A percentile compares a stretch with the other conserved stretches of the same genome.
phyloP scores from a whole-genome alignment of 1,140 invertebrate genomes.

The Hydropsyche tenuis region DNA sequence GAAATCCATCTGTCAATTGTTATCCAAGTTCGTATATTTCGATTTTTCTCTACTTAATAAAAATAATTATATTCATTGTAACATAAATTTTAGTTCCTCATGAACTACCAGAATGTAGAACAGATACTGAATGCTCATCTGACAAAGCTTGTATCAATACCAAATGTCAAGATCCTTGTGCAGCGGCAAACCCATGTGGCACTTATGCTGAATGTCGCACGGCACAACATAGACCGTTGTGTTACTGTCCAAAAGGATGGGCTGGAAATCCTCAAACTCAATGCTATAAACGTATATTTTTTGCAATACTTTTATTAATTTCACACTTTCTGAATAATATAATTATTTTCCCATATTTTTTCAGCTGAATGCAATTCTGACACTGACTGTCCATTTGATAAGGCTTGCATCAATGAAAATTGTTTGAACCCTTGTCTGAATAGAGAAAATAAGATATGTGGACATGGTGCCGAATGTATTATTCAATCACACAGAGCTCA shows the following conservation, averaged over 20 bases:
- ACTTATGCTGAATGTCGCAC: slow-evolving; percentile 78
- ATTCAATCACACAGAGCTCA: slow-evolving; percentile 76
- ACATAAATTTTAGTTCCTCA: slow-evolving; percentile 55
- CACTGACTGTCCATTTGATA: slow-evolving; percentile 85
- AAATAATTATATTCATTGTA: background rate
- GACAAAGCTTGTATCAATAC: slow-evolving; percentile 80
- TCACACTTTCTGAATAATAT: background rate
- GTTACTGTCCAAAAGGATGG: slow-evolving; percentile 81
- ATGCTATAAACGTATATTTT: slow-evolving; percentile 89
- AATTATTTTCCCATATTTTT: slow-evolving; percentile 40
- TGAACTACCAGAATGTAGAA: slow-evolving; percentile 69
- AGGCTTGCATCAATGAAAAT: slow-evolving; percentile 78
- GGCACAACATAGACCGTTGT: slow-evolving; percentile 75
- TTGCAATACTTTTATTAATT: slow-evolving; percentile 48
- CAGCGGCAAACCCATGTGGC: slow-evolving; percentile 78
- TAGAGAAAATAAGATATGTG: slow-evolving; percentile 70
- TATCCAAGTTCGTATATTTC: slow-evolving; percentile 65
- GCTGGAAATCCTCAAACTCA: slow-evolving; percentile 85
- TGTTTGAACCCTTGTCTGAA: slow-evolving; percentile 80
- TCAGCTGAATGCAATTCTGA: slow-evolving; percentile 83
- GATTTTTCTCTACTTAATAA: slow-evolving; percentile 21
- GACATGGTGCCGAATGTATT: slow-evolving; percentile 79
- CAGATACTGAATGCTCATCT: slow-evolving; percentile 75
- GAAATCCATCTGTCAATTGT: slow-evolving; percentile 83
- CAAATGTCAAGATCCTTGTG: slow-evolving; percentile 81